Conservation (phyloP, 2,888 invertebrate species). For the Dasypolia templi region DNA sequence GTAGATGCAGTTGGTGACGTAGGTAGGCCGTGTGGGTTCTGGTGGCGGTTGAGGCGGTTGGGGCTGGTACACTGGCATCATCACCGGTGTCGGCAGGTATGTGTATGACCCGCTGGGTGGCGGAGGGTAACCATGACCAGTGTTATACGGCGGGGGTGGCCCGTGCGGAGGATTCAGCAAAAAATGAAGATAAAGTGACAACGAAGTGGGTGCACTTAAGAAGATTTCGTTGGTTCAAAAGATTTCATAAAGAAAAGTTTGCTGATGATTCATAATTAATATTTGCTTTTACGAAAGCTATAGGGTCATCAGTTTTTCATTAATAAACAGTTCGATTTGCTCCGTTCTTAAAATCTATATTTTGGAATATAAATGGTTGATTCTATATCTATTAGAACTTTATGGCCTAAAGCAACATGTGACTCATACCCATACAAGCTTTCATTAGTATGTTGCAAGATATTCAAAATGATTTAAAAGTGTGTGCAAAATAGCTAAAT, state of each 20-base stretch:
- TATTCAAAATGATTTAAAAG: too few species aligned
- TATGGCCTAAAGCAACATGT: too few species aligned
- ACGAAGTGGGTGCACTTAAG: neutral
- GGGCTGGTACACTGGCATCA: slow-evolving; percentile 83
- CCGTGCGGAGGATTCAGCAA: slow-evolving; percentile 75
- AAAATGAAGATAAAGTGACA: slow-evolving; percentile 25
- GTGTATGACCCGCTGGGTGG: slow-evolving; percentile 70
- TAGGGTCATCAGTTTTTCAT: neutral
- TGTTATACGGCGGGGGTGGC: slow-evolving; percentile 63
- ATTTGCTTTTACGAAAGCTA: neutral
- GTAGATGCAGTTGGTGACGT: slow-evolving; percentile 82
- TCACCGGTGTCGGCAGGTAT: slow-evolving; percentile 81
- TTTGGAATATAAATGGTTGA: neutral
- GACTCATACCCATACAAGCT: too few species aligned
- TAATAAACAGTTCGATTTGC: neutral
- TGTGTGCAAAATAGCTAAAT: too few species aligned
- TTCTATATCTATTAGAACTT: too few species aligned
- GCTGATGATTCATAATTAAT: neutral
- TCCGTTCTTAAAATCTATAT: slow-evolving; percentile 2
- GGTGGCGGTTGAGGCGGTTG: slow-evolving; percentile 70
- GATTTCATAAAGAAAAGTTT: neutral
- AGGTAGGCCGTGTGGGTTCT: slow-evolving; percentile 71
- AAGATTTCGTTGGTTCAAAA: neutral
- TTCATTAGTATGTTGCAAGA: too few species aligned
- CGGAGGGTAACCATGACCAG: slow-evolving; percentile 54